Evolutionary conservation across 2,888 invertebrate genomes (phyloP), one percentile per base, ranked within the genome.

Genomic region (Agrochola lota): DNA sequence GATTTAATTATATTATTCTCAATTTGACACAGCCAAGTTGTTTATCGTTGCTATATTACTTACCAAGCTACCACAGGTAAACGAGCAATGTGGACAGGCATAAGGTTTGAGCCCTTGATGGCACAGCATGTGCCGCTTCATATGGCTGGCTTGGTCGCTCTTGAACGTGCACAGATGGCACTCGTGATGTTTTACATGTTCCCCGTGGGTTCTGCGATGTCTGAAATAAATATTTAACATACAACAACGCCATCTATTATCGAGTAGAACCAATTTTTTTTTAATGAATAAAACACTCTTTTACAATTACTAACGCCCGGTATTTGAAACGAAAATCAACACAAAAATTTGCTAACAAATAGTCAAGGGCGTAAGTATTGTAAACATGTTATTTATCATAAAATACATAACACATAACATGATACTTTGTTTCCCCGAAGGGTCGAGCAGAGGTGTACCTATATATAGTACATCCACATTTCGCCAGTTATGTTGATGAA

Each of bases 71-170:
- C 98, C 98, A 93, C 98, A 98, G 9, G 97, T 97, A 89, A 98
- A 98, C 46, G 96, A 90, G 92, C 99, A 99, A 92, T 99, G 98
- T 0, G 98, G 98, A 94, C 99, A 99, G 73, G 97, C 97, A 94
- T 98, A 99, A 0, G 99, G 99, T 92, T 98, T 99, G 55, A 97
- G 97, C 7, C 98, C 98, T 8, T 98, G 98, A 93, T 99, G 99
- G 43, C 98, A 97, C 8, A 98, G 97, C 92, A 98, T 96, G 93
- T 99, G 99, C 69, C 99, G 97, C 90, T 97, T 98, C 88, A 99
- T 94, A 92, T 98, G 98, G 46, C 97, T 97, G 12, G 97, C 95
- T 81, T 97, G 97, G 87, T 97, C 97, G 26, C 98, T 97, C 84
- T 97, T 97, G 93, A 98, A 99, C 4, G 97, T 91, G 90, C 99